These are phyloP conservation scores for Polydesmus complanatus DNA, from an alignment of 2,888 invertebrate species.

Conservation along the genomic window DNA sequence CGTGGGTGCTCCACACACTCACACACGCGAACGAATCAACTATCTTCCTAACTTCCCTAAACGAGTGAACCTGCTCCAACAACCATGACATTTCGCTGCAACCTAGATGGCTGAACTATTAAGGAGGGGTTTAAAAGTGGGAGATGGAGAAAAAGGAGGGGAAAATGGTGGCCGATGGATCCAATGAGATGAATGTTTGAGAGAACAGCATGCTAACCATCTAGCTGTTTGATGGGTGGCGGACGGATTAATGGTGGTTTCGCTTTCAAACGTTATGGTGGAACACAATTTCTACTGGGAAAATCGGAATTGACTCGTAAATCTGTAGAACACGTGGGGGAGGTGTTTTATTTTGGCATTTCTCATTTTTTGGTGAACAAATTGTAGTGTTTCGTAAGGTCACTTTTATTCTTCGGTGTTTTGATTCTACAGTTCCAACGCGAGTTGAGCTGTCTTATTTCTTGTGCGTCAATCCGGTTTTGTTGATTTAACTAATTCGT, in stretches of 20 bases:
- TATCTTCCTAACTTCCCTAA: background rate
- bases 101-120: background rate
- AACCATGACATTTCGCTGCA: conserved; percentile 8
- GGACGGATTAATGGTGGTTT: background rate
- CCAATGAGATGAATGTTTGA: background rate
- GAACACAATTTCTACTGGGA: background rate
- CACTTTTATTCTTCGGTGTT: too few species aligned
- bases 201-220: background rate
- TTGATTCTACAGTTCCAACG: too few species aligned
- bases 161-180: background rate
- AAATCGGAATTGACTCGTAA: background rate
- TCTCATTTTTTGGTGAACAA: background rate
- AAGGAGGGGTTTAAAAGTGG: background rate
- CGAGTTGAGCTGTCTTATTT: too few species aligned
- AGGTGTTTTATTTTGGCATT: background rate
- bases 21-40: background rate
- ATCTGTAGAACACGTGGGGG: background rate
- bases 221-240: background rate
- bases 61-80: conserved; percentile 6
- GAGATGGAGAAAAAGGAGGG: too few species aligned
- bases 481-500: background rate
- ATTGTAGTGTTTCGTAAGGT: background rate
- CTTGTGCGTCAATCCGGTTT: background rate
- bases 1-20: too few species aligned
- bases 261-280: background rate